Evolutionary conservation across 2,888 invertebrate species (phyloP), one percentile per base, ranked within the genome.

Genomic region (Phaedon cochleariae): DNA sequence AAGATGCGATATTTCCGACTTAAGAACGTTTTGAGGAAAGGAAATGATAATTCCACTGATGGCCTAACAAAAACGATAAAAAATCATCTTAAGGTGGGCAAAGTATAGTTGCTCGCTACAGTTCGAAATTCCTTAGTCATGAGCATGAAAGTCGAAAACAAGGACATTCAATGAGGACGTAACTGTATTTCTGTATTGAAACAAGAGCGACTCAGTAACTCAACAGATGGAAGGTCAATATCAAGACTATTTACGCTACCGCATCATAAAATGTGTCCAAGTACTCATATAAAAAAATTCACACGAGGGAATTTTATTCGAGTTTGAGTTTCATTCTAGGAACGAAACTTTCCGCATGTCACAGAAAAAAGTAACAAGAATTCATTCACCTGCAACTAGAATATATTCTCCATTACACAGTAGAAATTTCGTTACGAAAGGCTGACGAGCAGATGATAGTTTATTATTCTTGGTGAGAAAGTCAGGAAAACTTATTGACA

Each of bases 101-200:
- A 41, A 26, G 3, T 26, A 26, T 26, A 26, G 7, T 26, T 26
- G 3, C 26, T 26, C 7, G 26, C 4, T 41, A 41, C 41, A 41
- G 41, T 15, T 41, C 12, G 41, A 15, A 15, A 41, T 41, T 34
- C 12, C 34, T 34, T 10, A 34, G 34, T 41, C 41, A 34, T 34
- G 9, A 2, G 10, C 34, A 15, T 41, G 15, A 41, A 41, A 41
- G 15, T 12, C 15, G 41, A n/a, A 41, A 62, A 62, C 54, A 62
- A 62, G 61, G 61, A 62, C 61, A 62, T 17, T 48, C 46, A 62
- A 62, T 62, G 53, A 34, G 61, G 54, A 46, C 61, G 29, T 62
- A 62, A 62, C 61, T 54, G 61, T 62, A 62, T 53, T 53, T 22
- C 12, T 21, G 12, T 5, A 29, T 20, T 46, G 34, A 59, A 62